Percentiles rank a stretch among this genome's conserved stretches.
Conservation (phyloP, 64 coral and sea anemone genomes). For the Stichodactyla mertensii region DNA sequence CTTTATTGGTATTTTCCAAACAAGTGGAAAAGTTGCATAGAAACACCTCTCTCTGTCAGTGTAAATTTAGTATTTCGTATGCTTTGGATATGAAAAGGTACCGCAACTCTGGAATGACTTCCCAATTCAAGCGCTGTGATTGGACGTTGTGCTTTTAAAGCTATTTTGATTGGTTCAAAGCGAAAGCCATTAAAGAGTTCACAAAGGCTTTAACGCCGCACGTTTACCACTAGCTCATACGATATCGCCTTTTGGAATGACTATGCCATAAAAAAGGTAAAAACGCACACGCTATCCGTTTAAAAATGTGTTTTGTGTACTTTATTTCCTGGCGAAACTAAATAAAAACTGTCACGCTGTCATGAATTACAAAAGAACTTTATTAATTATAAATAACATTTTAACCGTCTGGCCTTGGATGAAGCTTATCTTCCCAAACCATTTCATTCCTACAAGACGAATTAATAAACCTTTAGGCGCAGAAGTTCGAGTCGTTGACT, state of each 20-base stretch:
- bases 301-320: neutral
- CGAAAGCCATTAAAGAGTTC: neutral
- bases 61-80: neutral
- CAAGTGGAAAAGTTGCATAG: no score
- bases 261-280: neutral
- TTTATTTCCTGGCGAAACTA: neutral
- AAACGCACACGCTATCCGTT: neutral
- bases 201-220: neutral
- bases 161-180: constrained; percentile 1
- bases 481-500: no score
- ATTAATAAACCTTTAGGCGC: no score
- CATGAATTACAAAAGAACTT: no score
- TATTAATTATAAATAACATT: no score
- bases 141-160: neutral
- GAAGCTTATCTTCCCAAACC: no score
- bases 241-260: no score
- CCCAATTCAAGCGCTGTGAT: neutral
- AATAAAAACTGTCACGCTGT: neutral
- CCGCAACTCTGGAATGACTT: no score
- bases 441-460: no score
- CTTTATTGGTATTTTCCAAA: no score
- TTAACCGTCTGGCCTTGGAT: no score
- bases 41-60: no score
- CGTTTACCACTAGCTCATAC: neutral
- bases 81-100: neutral